A percentile compares a stretch with the other conserved stretches of the same genome.
Evolutionary conservation across 2,888 invertebrate genomes (phyloP).

Genomic region (Eugnorisma glareosa): DNA sequence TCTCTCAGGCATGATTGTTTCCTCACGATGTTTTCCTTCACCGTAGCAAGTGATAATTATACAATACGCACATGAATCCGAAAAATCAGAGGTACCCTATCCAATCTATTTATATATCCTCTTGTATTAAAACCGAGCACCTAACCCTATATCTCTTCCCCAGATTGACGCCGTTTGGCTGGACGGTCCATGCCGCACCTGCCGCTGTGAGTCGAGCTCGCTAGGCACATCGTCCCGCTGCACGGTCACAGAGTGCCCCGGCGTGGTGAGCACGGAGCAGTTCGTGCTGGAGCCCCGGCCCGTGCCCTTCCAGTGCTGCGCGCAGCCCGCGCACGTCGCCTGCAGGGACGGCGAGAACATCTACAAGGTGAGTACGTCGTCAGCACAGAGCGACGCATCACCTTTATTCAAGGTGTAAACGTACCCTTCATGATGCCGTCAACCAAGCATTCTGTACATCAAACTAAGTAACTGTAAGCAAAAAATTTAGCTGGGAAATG

Average conservation of each 20-base stretch:
- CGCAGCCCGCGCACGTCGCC: constrained; percentile 89
- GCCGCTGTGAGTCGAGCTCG: constrained; percentile 87
- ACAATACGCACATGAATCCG: too few species aligned
- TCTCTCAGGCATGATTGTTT: too few species aligned
- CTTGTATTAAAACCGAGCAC: not conserved
- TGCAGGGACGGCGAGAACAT: constrained; percentile 89
- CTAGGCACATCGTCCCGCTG: constrained; percentile 82
- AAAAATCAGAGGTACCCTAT: too few species aligned
- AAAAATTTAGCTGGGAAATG: too few species aligned
- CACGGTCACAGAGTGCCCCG: constrained; percentile 88
- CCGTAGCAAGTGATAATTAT: too few species aligned
- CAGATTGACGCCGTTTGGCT: constrained; percentile 92
- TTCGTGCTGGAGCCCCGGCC: constrained; percentile 90
- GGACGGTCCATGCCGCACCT: constrained; percentile 93
- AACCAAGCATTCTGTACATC: too few species aligned
- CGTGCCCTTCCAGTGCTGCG: constrained; percentile 92
- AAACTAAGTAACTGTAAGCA: too few species aligned
- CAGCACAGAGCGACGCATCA: not conserved
- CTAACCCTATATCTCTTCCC: fast-evolving
- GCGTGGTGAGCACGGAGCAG: constrained; percentile 84
- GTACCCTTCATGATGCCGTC: too few species aligned
- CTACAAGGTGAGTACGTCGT: constrained; percentile 83
- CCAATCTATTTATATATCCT: too few species aligned
- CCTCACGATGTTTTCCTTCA: too few species aligned
- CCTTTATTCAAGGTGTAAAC: too few species aligned